phyloP scores from a whole-genome alignment of 2,888 invertebrate species.

The Bhutanitis thaidina region DNA sequence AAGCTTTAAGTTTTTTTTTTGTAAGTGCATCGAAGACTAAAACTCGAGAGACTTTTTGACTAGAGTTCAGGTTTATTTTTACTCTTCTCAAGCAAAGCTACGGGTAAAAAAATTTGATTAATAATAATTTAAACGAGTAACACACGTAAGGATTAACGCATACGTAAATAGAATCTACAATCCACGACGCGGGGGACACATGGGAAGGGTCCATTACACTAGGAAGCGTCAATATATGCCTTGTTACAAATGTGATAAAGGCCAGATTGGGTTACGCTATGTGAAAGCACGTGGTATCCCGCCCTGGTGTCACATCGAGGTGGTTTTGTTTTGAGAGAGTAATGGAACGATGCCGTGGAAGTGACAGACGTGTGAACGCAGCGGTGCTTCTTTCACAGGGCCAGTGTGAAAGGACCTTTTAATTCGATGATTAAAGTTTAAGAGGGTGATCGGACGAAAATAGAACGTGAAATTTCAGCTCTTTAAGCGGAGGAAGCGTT shows the following conservation, averaged over 20 bases:
- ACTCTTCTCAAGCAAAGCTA: no score
- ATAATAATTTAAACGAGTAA: slow-evolving; percentile 15
- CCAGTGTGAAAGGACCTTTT: slow-evolving; percentile 38
- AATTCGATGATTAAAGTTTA: slow-evolving; percentile 35
- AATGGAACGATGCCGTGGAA: slow-evolving; percentile 45
- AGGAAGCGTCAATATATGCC: slow-evolving; percentile 19
- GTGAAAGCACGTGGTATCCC: slow-evolving; percentile 25
- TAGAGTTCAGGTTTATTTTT: no score
- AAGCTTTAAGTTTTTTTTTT: no score
- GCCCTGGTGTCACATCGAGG: slow-evolving; percentile 34
- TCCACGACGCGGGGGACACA: slow-evolving; percentile 55
- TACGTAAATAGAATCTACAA: slow-evolving; percentile 51
- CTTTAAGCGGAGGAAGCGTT: not conserved
- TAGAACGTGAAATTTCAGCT: slow-evolving; percentile 16
- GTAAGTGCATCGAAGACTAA: no score
- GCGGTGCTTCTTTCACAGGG: slow-evolving; percentile 59
- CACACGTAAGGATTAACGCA: slow-evolving; percentile 30
- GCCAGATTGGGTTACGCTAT: slow-evolving; percentile 25
- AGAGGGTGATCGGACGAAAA: slow-evolving; percentile 26
- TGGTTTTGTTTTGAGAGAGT: slow-evolving; percentile 52
- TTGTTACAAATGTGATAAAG: slow-evolving; percentile 30
- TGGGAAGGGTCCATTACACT: slow-evolving; percentile 24
- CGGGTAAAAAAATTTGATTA: not conserved
- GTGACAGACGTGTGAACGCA: slow-evolving; percentile 71
- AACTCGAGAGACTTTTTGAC: no score